Base-by-base conservation (phyloP, 2,797 vertebrate species). In the Sebastes miniatus region DNA sequence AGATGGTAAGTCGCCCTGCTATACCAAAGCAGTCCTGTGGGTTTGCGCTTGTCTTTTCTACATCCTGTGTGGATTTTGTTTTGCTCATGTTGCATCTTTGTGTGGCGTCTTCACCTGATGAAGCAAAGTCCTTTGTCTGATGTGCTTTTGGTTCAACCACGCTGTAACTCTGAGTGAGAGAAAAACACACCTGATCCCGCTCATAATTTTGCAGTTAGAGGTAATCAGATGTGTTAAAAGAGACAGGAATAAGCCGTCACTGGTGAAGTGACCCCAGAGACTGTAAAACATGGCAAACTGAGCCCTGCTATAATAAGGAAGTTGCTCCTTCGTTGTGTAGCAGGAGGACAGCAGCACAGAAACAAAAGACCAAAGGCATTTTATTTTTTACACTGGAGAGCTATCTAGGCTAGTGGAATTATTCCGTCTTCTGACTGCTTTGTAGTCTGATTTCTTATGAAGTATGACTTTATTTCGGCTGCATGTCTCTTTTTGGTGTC, bases 331-430 rank as follows among this genome's bases (percentile, higher is more conserved):
- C 36, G 18, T 79, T 83, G 81, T 91, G 78, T 85, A 87, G 89
- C 82, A 85, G 85, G 79, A 89, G 84, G 85, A 89, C 90, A 77
- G 89, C 81, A 81, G 81, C 85, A 76, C 81, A 88, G 85, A 89
- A 92, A 91, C 79, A 87, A 90, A 93, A 94, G 91, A 94, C 93
- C 93, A 95, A 94, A 95, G 92, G 92, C 88, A 63, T 87, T 86
- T 85, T 69, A 54, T 87, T 83, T 89, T 87, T 89, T 91, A 94
- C 91, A 92, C 93, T 94, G 93, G 94, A 93, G 90, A 91, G 91
- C 79, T 87, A 79, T 91, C 74, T 84, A 85, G 88, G 85, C 84
- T 79, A 81, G 91, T 88, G 92, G 84, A 91, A 87, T 88, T 84
- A 91, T 93, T 94, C 84, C 12, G 13, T 88, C 91, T 87, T 83